Base-by-base conservation (phyloP, 2,888 invertebrate genomes). In the Chalcis sispes region DNA sequence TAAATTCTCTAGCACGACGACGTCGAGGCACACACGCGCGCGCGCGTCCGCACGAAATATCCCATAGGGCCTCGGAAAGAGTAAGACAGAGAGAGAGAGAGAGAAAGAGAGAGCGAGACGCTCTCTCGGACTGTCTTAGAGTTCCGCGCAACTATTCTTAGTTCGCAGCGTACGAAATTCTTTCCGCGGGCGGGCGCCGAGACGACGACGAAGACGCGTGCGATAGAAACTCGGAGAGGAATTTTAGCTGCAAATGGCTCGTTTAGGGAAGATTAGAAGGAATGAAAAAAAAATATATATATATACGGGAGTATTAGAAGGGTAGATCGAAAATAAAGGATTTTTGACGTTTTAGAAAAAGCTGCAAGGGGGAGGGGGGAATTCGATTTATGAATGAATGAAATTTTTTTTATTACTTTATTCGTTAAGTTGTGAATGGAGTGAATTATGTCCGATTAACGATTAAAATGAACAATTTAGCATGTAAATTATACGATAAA, bases 111-210 rank as follows among this genome's bases (percentile, higher is more conserved):
- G 46, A 18, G 2, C 61, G n/a, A n/a, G n/a, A n/a, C n/a, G n/a
- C n/a, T n/a, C n/a, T n/a, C n/a, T n/a, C n/a, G n/a, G n/a, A n/a
- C n/a, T n/a, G n/a, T n/a, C n/a, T n/a, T 1, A 25, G 18, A 50
- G 29, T 64, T 50, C 48, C 48, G 64, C 64, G 29, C 48, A 42
- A 52, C 62, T 72, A 56, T 62, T 62, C 32, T 72, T 62, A 72
- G 48, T 50, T 27, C 50, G 27, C 48, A 36, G 23, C 32, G 23
- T 32, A 23, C 59, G 61, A 54, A 64, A 56, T 64, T 72, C 61
- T 54, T 54, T 23, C 52, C 36, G 32, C 29, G 10, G 18, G n/a
- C 29, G 25, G 25, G 25, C 4, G 10, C 29, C 32, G 36, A 29
- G 58, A 4, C 8, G 20, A 23, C 10, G n/a, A 36, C 36, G 5